Evolutionary conservation across 2,888 invertebrate genomes (phyloP), one percentile per base, ranked within the genome.

Genomic region (Dilophus febrilis): DNA sequence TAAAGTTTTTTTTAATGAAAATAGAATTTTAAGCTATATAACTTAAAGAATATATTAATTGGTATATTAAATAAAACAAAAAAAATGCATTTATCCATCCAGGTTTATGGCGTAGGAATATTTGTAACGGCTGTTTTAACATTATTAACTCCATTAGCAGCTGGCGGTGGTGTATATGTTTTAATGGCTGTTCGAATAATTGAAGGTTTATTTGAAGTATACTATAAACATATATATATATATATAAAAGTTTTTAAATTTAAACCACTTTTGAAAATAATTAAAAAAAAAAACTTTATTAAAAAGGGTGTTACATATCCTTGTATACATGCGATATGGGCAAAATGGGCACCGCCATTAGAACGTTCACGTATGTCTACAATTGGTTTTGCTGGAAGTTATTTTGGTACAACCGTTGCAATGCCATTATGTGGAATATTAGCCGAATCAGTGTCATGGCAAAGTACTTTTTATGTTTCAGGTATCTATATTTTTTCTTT

Each of bases 371-470:
- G 80, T 1, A 66, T 86, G 40, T 83, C 83, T 0, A 82, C 85
- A 1, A 71, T 87, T 46, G 83, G 84, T 0, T 86, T 85, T 64
- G 83, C 85, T 36, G 87, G 87, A 28, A 82, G 81, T 54, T 86
- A 85, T 59, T 77, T 81, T 1, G 87, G 87, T 17, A 87, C 86
- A 0, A 85, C 87, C 1, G 68, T 87, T 7, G 74, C 86, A 0
- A 78, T 87, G 76, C 83, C 84, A 0, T 56, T 80, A 0, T 79
- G 80, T 42, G 85, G 85, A 0, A 53, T 80, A 22, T 65, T 88
- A 38, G 78, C 84, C 0, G 67, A 74, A 13, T 65, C 72, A 28
- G 70, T 77, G 5, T 84, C 84, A 30, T 85, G 84, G 86, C 71
- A 78, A 4, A 80, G 80, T 41, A 77, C 86, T 31, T 88, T 87